Base-by-base conservation (phyloP, 2,888 invertebrate species). In the Drosophila meridiana region DNA sequence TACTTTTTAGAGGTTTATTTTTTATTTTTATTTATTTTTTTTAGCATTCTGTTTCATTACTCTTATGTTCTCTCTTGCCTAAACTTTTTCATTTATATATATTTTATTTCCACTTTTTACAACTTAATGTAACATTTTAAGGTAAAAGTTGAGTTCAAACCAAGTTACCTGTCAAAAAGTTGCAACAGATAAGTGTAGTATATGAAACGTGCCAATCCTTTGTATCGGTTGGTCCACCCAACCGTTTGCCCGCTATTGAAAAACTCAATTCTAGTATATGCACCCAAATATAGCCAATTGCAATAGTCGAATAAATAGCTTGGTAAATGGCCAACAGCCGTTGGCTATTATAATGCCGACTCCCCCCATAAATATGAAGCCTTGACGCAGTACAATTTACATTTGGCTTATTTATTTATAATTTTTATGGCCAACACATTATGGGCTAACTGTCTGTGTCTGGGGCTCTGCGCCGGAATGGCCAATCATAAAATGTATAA, bases 331-430 rank as follows among this genome's bases (percentile, higher is more conserved):
- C 30, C 61, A 80, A 67, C 70, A 68, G 61, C 28, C 64, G 67
- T 63, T 64, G 38, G 66, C 63, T 60, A 59, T 60, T 75, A 69
- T 78, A 75, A 68, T 62, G 40, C 64, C 32, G 48, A 67, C 48
- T 64, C 34, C n/a, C n/a, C 42, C 62, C 64, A 73, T 69, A 69
- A 69, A 69, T 66, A 75, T 68, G 55, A 72, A 48, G 64, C 64
- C 60, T 65, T 72, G 75, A 65, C 72, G 67, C 59, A 58, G 55
- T 67, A 73, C 69, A 69, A 80, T 80, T 69, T 76, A 71, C 75
- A 78, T 73, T 80, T 38, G 57, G 61, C 47, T 74, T 80, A 71
- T 73, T 67, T 83, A 77, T 83, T 75, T 77, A 86, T 83, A 82
- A 75, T 75, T 69, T 76, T 78, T 66, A 71, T 80, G 65, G 71